phyloP scores from a whole-genome alignment of 2,113 vertebrate species.

The Saguinus imperator region DNA sequence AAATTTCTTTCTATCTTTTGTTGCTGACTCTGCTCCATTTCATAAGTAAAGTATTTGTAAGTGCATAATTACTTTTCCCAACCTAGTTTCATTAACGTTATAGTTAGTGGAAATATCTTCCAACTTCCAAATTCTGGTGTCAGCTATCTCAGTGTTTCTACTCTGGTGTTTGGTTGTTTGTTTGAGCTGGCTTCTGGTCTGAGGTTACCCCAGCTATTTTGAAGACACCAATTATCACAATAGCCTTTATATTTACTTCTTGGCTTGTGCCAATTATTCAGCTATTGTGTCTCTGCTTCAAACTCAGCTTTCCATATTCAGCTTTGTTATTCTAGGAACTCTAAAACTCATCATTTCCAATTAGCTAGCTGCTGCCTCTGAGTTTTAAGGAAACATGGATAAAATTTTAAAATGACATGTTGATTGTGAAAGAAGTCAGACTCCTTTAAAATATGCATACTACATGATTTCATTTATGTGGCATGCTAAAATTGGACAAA shows the following conservation, averaged over 20 bases:
- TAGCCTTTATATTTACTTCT: neutral
- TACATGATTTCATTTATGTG: neutral
- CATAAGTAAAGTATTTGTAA: neutral
- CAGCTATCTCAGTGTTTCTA: neutral
- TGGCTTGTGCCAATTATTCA: neutral
- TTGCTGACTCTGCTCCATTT: neutral
- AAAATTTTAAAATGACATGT: neutral
- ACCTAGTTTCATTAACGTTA: neutral
- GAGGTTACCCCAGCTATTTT: neutral
- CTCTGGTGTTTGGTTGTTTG: neutral
- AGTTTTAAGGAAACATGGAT: neutral
- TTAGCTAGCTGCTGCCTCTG: neutral
- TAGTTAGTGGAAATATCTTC: neutral
- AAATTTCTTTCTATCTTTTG: neutral
- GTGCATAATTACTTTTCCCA: neutral
- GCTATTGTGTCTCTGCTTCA: neutral
- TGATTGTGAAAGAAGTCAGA: neutral
- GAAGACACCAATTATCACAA: neutral
- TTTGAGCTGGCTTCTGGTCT: neutral
- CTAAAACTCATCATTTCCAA: neutral
- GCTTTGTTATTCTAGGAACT: neutral
- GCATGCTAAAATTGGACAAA: neutral
- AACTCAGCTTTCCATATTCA: neutral
- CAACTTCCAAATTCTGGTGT: neutral
- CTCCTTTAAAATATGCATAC: neutral